These are phyloP conservation scores for Anticlea derivata DNA, from an alignment of 2,888 invertebrate genomes.

Conservation along the genomic window DNA sequence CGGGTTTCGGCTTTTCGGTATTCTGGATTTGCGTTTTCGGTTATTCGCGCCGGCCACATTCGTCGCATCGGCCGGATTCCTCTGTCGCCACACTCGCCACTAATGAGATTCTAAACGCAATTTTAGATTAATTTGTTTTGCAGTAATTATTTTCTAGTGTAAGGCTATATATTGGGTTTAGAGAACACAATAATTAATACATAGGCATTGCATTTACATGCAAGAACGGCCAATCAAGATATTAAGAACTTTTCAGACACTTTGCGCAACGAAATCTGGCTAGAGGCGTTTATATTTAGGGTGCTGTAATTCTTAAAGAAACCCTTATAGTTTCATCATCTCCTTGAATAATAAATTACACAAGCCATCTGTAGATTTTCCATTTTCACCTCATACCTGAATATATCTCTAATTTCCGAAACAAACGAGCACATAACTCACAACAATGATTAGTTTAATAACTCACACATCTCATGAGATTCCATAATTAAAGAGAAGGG, in stretches of 20 bases:
- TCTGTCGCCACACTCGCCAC: conserved; percentile 43
- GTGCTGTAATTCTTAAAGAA: too few relatives aligned
- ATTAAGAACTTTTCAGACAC: neutral
- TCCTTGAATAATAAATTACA: too few relatives aligned
- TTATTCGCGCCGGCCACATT: conserved; percentile 63
- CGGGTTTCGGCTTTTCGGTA: conserved; percentile 61
- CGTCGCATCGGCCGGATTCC: conserved; percentile 67
- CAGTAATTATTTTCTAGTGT: conserved; percentile 28
- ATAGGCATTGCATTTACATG: too few relatives aligned
- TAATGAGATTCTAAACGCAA: conserved; percentile 74
- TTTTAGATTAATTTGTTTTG: conserved; percentile 52
- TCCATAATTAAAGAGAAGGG: conserved; percentile 76
- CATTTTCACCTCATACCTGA: too few relatives aligned
- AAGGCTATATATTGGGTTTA: neutral
- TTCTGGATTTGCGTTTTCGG: conserved; percentile 68
- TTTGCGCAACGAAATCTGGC: neutral
- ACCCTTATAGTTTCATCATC: too few relatives aligned
- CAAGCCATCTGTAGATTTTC: too few relatives aligned
- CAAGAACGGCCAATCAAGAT: too few relatives aligned
- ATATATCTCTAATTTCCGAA: neutral
- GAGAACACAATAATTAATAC: too few relatives aligned
- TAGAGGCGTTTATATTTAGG: too few relatives aligned
- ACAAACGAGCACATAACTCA: conserved; percentile 45
- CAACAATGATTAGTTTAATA: conserved; percentile 58
- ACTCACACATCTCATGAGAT: conserved; percentile 69